Conservation (phyloP, 1,140 invertebrate species). For the Mamestra configurata region DNA sequence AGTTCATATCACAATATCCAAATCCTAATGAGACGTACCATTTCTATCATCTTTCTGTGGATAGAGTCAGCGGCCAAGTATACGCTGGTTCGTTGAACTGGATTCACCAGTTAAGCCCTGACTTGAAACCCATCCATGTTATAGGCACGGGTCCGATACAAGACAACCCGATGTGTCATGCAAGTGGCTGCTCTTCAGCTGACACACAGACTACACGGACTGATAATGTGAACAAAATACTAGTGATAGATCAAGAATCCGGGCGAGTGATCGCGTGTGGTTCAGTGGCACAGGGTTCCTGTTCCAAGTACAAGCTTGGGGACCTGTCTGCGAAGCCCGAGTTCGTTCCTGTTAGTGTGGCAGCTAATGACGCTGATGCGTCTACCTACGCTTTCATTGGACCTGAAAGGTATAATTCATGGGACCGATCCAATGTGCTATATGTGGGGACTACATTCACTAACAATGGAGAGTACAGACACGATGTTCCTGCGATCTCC, state of each 20-base stretch:
- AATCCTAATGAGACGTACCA: conserved; percentile 84
- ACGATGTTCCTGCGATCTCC: conserved; percentile 97
- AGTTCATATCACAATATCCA: conserved; percentile 86
- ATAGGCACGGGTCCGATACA: conserved; percentile 92
- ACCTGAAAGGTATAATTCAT: conserved; percentile 94
- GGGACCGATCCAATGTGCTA: conserved; percentile 93
- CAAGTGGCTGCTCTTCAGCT: conserved; percentile 92
- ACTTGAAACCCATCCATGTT: conserved; percentile 92
- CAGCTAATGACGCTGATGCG: conserved; percentile 96
- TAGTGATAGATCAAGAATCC: conserved; percentile 95
- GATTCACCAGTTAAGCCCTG: conserved; percentile 93
- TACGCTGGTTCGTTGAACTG: conserved; percentile 95
- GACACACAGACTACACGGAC: conserved; percentile 91
- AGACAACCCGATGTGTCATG: conserved; percentile 96
- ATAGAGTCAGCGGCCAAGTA: conserved; percentile 89
- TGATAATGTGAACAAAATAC: conserved; percentile 97
- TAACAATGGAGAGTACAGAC: conserved; percentile 96
- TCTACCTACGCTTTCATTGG: conserved; percentile 98
- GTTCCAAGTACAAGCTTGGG: conserved; percentile 94
- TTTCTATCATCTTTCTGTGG: conserved; percentile 88
- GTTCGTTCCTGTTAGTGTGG: conserved; percentile 94
- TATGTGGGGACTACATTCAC: conserved; percentile 98
- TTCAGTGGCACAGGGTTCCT: conserved; percentile 95
- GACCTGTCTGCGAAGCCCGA: conserved; percentile 93
- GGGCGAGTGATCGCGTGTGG: conserved; percentile 95